A percentile compares a stretch with the other conserved stretches of the same genome.
Conservation (phyloP, 2,797 vertebrate genomes). For the Falco peregrinus region DNA sequence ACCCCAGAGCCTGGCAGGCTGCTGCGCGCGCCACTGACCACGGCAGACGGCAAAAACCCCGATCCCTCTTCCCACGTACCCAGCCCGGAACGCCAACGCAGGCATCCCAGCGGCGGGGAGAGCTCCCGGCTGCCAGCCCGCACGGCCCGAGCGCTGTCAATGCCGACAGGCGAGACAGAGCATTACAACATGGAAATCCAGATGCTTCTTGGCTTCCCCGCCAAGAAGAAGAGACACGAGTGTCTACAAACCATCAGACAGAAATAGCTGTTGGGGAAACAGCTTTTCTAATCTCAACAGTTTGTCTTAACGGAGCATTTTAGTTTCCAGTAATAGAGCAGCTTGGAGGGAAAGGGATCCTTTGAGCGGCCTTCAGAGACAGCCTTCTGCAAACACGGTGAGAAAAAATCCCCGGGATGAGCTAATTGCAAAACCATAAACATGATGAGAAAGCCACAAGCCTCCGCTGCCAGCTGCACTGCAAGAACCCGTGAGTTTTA, state of each 20-base stretch:
- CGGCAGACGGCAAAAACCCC: background rate
- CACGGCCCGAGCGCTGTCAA: background rate
- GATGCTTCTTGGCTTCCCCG: background rate
- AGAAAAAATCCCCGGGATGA: background rate
- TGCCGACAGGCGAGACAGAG: background rate
- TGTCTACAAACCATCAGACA: background rate
- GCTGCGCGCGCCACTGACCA: background rate
- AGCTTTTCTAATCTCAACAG: background rate
- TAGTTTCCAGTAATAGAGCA: background rate
- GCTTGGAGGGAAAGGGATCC: background rate
- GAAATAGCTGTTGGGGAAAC: background rate
- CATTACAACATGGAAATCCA: background rate
- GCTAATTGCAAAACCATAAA: background rate
- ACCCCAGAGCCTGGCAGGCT: background rate
- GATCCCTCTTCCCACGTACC: background rate
- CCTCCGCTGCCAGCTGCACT: background rate
- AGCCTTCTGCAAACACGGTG: background rate
- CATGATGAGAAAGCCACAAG: fast-evolving
- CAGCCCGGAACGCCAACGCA: fast-evolving
- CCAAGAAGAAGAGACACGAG: background rate
- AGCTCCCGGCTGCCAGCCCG: background rate
- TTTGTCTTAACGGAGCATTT: background rate
- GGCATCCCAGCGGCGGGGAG: too few relatives aligned
- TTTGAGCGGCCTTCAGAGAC: background rate
- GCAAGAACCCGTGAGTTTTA: background rate